Conservation (phyloP, 2,888 invertebrate species). For the Hypomecis punctinalis region DNA sequence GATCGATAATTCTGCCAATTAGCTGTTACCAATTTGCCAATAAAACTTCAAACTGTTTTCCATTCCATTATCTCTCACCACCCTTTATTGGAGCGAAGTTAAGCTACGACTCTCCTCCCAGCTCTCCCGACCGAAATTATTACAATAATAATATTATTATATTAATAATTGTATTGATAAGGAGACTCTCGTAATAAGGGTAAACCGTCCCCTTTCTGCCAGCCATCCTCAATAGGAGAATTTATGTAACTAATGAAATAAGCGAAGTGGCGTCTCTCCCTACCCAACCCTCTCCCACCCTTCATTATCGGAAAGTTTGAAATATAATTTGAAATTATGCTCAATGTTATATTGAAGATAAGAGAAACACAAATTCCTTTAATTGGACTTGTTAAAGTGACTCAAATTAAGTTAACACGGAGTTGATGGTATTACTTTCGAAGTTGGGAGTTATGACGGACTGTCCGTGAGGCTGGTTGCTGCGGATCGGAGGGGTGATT, state of each 20-base stretch:
- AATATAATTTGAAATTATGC: slow-evolving; percentile 86
- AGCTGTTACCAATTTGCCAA: slow-evolving; percentile 84
- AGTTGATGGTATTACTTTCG: slow-evolving; percentile 85
- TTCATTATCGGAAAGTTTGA: slow-evolving; percentile 86
- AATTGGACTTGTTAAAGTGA: slow-evolving; percentile 86
- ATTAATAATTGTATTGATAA: slow-evolving; percentile 86
- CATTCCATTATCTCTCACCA: slow-evolving; percentile 84
- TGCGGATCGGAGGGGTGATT: slow-evolving; percentile 70
- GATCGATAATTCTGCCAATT: slow-evolving; percentile 84
- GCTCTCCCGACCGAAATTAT: slow-evolving; percentile 78
- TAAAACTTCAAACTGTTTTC: slow-evolving; percentile 86
- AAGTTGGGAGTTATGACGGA: slow-evolving; percentile 83
- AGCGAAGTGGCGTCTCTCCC: slow-evolving; percentile 78
- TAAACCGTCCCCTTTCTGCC: slow-evolving; percentile 85
- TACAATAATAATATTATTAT: slow-evolving; percentile 86
- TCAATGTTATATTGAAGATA: slow-evolving; percentile 86
- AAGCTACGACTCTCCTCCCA: slow-evolving; percentile 80
- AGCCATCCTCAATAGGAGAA: slow-evolving; percentile 85
- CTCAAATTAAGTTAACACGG: slow-evolving; percentile 85
- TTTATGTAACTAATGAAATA: slow-evolving; percentile 86
- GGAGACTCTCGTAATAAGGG: slow-evolving; percentile 85
- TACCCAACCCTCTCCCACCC: slow-evolving; percentile 73
- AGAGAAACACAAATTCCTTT: slow-evolving; percentile 86
- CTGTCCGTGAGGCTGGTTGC: slow-evolving; percentile 64
- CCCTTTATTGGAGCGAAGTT: slow-evolving; percentile 84